Conservation (phyloP, 2,113 vertebrate genomes). For the Cynoglossus semilaevis region DNA sequence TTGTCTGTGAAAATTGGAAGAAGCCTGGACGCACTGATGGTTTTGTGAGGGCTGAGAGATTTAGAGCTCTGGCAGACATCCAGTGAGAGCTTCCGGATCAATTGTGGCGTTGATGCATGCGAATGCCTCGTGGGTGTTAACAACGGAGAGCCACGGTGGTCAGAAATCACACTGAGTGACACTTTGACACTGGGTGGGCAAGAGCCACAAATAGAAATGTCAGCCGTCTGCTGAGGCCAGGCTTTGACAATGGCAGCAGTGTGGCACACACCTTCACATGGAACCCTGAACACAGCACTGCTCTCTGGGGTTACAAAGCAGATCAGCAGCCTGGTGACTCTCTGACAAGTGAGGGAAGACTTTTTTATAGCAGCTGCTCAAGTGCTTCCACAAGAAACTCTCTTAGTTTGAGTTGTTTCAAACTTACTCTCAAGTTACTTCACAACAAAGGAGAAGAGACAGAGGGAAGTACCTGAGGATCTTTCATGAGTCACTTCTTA, state of each 20-base stretch:
- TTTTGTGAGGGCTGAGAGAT: constrained; percentile 78
- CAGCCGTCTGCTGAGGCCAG: constrained; percentile 59
- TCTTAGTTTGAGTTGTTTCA: constrained; percentile 27
- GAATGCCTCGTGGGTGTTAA: constrained; percentile 75
- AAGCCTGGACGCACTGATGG: constrained; percentile 56
- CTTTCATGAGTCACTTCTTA: constrained; percentile 23
- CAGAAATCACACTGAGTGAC: constrained; percentile 84
- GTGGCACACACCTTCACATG: constrained; percentile 51
- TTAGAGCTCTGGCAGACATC: constrained; percentile 77
- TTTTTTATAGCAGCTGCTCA: constrained; percentile 25
- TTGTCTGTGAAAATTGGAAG: constrained; percentile 55
- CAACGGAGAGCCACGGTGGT: constrained; percentile 72
- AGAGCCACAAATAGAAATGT: constrained; percentile 75
- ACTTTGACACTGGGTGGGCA: constrained; percentile 78
- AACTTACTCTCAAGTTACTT: constrained; percentile 30
- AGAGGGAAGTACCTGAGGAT: constrained; percentile 3
- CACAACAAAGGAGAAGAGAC: constrained; percentile 16
- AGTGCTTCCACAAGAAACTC: constrained; percentile 22
- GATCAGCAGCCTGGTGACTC: constrained; percentile 30
- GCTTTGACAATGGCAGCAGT: constrained; percentile 52
- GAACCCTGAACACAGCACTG: constrained; percentile 33
- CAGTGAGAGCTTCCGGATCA: constrained; percentile 77
- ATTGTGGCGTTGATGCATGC: constrained; percentile 74
- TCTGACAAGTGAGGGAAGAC: constrained; percentile 47
- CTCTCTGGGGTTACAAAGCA: constrained; percentile 39